These are phyloP conservation scores for Eulemur albifrons DNA, from an alignment of 2,797 vertebrate species.

Conservation along the genomic window DNA sequence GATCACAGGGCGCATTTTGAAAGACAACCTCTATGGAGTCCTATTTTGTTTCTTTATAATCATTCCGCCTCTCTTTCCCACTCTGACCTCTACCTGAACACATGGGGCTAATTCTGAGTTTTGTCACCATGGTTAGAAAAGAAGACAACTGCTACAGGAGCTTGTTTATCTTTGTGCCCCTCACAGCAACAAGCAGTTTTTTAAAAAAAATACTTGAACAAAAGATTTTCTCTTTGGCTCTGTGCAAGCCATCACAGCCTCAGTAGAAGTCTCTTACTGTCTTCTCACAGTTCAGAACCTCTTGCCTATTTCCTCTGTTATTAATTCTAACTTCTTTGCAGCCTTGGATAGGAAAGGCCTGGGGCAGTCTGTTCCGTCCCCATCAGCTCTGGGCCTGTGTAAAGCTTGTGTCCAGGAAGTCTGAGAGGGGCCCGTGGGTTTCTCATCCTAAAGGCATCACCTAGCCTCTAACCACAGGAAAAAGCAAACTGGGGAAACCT, in stretches of 20 bases:
- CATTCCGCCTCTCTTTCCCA: background rate
- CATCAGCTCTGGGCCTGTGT: background rate
- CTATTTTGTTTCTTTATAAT: background rate
- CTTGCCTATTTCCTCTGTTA: background rate
- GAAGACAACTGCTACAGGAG: no score
- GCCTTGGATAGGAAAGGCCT: background rate
- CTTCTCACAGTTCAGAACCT: background rate
- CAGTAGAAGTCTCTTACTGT: background rate
- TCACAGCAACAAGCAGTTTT: background rate
- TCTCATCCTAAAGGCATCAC: background rate
- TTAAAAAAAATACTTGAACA: background rate
- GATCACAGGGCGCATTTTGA: background rate
- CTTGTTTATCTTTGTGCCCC: background rate
- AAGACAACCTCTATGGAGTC: background rate
- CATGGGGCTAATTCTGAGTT: background rate
- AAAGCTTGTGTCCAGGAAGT: background rate
- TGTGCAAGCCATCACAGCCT: background rate
- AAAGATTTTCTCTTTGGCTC: background rate
- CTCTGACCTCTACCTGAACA: background rate
- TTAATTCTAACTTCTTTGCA: background rate
- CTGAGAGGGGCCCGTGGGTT: background rate
- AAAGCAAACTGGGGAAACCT: background rate
- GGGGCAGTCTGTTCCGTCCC: background rate
- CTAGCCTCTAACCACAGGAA: background rate
- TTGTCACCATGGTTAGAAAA: background rate